phyloP scores from a whole-genome alignment of 2,113 vertebrate genomes.

The Carassius auratus region DNA sequence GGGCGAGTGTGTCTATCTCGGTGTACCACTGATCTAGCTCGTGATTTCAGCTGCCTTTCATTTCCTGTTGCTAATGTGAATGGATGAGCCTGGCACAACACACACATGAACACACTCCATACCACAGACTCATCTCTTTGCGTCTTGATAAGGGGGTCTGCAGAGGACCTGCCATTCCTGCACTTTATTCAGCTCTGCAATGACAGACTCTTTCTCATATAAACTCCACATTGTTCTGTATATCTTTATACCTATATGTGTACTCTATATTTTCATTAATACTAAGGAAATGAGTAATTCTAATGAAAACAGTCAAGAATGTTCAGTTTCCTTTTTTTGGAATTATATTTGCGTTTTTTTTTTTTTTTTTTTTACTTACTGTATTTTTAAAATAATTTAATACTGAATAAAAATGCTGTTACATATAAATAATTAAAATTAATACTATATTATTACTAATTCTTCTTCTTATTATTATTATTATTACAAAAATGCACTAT shows the following conservation, averaged over 20 bases:
- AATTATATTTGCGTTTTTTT: no score
- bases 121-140: constrained; percentile 42
- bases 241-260: background rate
- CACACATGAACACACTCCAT: constrained; percentile 38
- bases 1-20: constrained; percentile 44
- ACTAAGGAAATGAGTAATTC: background rate
- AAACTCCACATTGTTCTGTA: background rate
- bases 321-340: background rate
- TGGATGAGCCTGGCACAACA: constrained; percentile 54
- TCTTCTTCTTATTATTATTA: no score
- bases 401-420: no score
- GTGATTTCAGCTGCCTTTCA: constrained; percentile 62
- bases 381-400: no score
- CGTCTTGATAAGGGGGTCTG: constrained; percentile 44
- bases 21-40: constrained; percentile 56
- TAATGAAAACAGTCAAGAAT: background rate
- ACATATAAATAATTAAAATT: no score
- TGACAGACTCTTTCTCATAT: background rate
- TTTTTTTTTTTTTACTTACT: no score
- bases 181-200: no score
- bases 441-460: no score
- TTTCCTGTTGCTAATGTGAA: constrained; percentile 64
- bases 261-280: background rate
- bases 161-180: background rate
- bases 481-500: no score